Evolutionary conservation across 2,888 invertebrate genomes (phyloP).

Genomic region (Nematopogon swammerdamellus): DNA sequence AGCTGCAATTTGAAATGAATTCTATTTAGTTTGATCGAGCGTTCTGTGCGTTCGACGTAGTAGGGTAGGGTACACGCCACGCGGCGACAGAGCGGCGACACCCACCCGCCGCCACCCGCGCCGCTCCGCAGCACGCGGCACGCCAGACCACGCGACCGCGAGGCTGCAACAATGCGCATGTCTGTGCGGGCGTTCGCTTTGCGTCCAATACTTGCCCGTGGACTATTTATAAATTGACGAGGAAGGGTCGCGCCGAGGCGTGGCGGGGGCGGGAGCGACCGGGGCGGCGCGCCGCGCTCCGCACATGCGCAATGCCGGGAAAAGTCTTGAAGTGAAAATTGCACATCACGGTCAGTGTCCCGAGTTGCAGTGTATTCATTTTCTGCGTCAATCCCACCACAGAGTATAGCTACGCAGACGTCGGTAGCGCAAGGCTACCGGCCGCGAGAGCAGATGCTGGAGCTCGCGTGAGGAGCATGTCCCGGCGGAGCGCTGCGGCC

Average conservation of each 20-base stretch:
- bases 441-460: slow-evolving; percentile 4
- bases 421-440: slow-evolving; percentile 31
- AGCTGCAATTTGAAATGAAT: too few species aligned
- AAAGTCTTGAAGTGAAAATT: slow-evolving; percentile 46
- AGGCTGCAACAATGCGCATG: too few species aligned
- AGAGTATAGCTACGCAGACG: slow-evolving; percentile 16
- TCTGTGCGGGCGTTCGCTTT: too few species aligned
- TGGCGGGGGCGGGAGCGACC: not conserved
- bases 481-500: slow-evolving; percentile 18
- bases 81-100: too few species aligned
- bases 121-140: too few species aligned
- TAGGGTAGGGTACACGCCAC: too few species aligned
- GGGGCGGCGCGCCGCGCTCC: slow-evolving; percentile 31
- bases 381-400: slow-evolving; percentile 15
- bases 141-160: too few species aligned
- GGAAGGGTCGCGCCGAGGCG: not conserved
- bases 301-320: slow-evolving; percentile 10
- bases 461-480: not conserved
- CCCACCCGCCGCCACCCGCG: too few species aligned
- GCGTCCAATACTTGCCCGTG: not conserved
- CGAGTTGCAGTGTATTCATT: slow-evolving; percentile 15
- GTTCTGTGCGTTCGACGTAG: too few species aligned
- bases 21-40: too few species aligned
- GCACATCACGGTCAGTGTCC: slow-evolving; percentile 36
- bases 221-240: not conserved